phyloP scores from a whole-genome alignment of 2,888 invertebrate species.

The Petrolisthes manimaculis region DNA sequence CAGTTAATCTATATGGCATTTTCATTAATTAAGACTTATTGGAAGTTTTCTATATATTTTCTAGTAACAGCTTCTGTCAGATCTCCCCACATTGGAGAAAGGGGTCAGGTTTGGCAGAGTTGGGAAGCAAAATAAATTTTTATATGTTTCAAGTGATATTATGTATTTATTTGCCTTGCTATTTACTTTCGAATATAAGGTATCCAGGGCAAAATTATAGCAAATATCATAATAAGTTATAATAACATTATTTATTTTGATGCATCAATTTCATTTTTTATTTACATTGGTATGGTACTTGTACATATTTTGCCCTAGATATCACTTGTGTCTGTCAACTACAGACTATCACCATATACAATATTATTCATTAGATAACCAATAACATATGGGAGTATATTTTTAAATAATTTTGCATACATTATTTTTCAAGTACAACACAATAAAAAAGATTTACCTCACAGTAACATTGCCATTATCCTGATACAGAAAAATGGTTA shows the following conservation, averaged over 20 bases:
- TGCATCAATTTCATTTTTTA: no score
- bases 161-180: not conserved
- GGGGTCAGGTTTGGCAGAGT: slow-evolving; percentile 18
- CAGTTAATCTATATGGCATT: slow-evolving; percentile 61
- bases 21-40: slow-evolving; percentile 41
- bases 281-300: no score
- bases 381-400: no score
- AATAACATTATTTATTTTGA: not conserved
- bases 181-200: not conserved
- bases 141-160: slow-evolving; percentile 62
- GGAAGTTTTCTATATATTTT: slow-evolving; percentile 59
- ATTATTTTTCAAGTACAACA: no score
- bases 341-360: no score
- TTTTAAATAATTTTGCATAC: no score
- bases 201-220: not conserved
- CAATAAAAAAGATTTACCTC: no score
- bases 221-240: not conserved
- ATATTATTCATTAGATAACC: no score
- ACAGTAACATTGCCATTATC: no score
- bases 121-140: slow-evolving; percentile 60
- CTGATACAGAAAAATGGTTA: no score
- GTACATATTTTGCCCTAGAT: no score
- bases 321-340: no score
- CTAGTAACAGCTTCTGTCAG: slow-evolving; percentile 37
- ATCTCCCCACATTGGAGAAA: slow-evolving; percentile 9